Evolutionary conservation across 2,888 invertebrate species (phyloP).

Genomic region (Lepidocyrtinus sp.): DNA sequence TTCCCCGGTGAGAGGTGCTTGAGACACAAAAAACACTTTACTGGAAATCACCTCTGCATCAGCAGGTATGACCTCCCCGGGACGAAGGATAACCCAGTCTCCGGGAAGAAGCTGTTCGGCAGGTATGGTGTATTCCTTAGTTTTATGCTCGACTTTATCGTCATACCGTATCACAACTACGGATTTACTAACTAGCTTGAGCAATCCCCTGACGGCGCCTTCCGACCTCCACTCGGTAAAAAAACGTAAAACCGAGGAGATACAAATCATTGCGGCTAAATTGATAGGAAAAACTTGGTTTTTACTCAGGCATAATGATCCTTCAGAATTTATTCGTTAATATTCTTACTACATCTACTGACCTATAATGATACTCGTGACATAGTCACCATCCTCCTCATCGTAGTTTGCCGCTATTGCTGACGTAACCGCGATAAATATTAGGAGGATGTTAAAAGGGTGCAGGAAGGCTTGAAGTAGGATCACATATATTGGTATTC

Average conservation of each 20-base stretch:
- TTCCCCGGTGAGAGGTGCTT: constrained; percentile 53
- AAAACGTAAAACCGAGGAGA: constrained; percentile 48
- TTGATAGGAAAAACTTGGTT: constrained; percentile 21
- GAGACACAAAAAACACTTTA: constrained; percentile 55
- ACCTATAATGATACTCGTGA: constrained; percentile 42
- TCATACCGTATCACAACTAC: constrained; percentile 45
- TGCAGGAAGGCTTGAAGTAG: constrained; percentile 53
- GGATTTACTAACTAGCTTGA: constrained; percentile 44
- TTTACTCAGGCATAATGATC: background rate
- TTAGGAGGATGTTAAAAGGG: constrained; percentile 58
- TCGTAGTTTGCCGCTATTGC: constrained; percentile 11
- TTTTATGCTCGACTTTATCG: background rate
- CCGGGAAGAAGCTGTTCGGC: constrained; percentile 59
- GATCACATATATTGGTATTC: constrained; percentile 41
- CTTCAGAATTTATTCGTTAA: background rate
- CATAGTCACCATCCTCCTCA: background rate
- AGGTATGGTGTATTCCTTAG: constrained; percentile 26
- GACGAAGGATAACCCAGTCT: constrained; percentile 51
- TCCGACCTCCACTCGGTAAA: constrained; percentile 57
- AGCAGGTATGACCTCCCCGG: constrained; percentile 55
- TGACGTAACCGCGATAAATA: constrained; percentile 45
- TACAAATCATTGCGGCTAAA: constrained; percentile 46
- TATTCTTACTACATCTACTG: constrained; percentile 37
- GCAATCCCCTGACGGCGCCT: constrained; percentile 44
- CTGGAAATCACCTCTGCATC: constrained; percentile 39